Base-by-base conservation (phyloP, 2,888 invertebrate species). In the Danaus chrysippus region DNA sequence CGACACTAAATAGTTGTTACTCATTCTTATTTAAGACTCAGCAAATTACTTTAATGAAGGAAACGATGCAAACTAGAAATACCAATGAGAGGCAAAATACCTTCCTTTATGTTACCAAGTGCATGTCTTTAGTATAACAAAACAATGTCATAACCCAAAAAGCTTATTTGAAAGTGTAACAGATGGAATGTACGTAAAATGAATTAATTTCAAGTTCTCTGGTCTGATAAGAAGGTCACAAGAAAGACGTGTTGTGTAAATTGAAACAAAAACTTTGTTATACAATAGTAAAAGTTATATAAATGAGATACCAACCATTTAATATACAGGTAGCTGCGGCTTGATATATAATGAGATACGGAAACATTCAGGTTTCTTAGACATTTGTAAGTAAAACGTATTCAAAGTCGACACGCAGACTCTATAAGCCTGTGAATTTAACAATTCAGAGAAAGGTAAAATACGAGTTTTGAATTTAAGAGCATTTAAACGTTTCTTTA, bases 231-330 rank as follows among this genome's bases (percentile, higher is more conserved):
- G 10, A 34, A 34, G 6, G 23, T 10, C 15, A 15, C 46, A n/a
- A 12, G 13, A 9, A n/a, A 58, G 9, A 52, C 49, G 17, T 3
- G 58, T n/a, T 11, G 71, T 74, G 75, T 75, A 71, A 76, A 70
- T 69, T 63, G 74, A 74, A 73, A 76, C 75, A 76, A 17, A 76
- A 71, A 76, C 79, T 82, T 83, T 83, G 83, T 81, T 81, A 79
- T 77, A 84, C 82, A 86, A 83, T 82, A 76, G 77, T 73, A 62
- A 75, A 79, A 75, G 77, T 82, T 78, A 81, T 78, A 76, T 77
- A 82, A 83, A 82, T 78, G 82, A 80, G 83, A 81, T 75, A 76
- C 78, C 73, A 77, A 77, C 78, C 82, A 79, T 82, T 80, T 78
- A 77, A 77, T 72, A 75, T 73, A 75, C 73, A 74, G 69, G 74